phyloP scores from a whole-genome alignment of 2,113 vertebrate genomes.

The Eublepharis macularius region DNA sequence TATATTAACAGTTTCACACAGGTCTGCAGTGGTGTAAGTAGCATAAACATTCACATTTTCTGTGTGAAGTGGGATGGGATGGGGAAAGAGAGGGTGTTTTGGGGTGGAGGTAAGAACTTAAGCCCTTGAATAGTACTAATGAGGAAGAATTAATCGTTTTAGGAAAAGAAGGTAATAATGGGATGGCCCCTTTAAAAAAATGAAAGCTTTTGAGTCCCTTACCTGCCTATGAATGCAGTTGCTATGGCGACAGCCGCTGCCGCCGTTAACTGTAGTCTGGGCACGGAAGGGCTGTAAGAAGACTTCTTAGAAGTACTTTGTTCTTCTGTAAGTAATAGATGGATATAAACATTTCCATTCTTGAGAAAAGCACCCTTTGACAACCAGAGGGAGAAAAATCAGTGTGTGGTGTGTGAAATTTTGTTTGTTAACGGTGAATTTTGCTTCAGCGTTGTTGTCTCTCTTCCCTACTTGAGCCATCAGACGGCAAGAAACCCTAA shows the following conservation, averaged over 20 bases:
- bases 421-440: neutral
- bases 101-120: no score
- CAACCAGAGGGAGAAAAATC: neutral
- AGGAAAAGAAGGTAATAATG: no score
- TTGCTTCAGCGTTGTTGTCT: neutral
- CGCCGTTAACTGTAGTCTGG: fast-evolving
- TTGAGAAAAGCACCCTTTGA: neutral
- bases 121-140: no score
- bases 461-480: neutral
- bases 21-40: no score
- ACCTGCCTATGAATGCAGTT: slow-evolving; percentile 35
- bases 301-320: neutral
- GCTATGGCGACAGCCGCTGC: slow-evolving; percentile 23
- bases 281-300: neutral
- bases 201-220: no score
- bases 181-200: slow-evolving; percentile 40
- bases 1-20: no score
- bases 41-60: no score
- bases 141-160: no score
- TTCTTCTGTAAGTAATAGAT: neutral
- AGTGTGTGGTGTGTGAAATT: neutral
- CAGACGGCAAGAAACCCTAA: neutral
- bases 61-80: no score
- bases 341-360: no score
- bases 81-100: no score